Conservation (phyloP, 2,113 vertebrate genomes). For the Tautogolabrus adspersus region DNA sequence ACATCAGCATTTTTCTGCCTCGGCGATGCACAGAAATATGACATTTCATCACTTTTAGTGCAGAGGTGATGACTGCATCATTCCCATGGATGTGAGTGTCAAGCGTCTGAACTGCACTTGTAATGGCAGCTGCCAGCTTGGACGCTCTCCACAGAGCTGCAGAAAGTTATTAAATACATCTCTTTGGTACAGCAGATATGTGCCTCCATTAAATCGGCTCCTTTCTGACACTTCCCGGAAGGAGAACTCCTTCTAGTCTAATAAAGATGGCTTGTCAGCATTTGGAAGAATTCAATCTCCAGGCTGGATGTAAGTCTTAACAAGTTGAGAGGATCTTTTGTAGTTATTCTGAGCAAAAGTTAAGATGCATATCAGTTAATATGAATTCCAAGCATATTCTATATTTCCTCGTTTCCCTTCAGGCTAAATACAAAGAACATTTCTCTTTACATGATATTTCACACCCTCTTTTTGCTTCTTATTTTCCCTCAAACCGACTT, state of each 20-base stretch:
- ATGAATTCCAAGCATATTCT: slow-evolving; percentile 35
- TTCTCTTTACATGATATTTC: slow-evolving; percentile 9
- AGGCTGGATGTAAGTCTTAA: slow-evolving; percentile 37
- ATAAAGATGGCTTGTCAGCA: slow-evolving; percentile 59
- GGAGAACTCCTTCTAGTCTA: slow-evolving; percentile 42
- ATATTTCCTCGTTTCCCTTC: slow-evolving; percentile 17
- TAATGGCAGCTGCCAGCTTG: slow-evolving; percentile 35
- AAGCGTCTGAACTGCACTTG: slow-evolving; percentile 34
- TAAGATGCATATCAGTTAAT: slow-evolving; percentile 56
- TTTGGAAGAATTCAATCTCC: slow-evolving; percentile 47
- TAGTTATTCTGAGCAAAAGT: slow-evolving; percentile 5
- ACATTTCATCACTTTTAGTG: slow-evolving; percentile 14
- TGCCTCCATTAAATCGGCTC: slow-evolving; percentile 45
- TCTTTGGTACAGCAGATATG: slow-evolving; percentile 49
- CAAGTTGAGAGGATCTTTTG: slow-evolving; percentile 17
- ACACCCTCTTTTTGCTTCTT: not conserved
- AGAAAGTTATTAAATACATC: slow-evolving; percentile 61
- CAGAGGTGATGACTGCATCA: slow-evolving; percentile 21
- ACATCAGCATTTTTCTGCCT: not conserved
- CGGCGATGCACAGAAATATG: not conserved
- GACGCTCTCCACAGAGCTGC: slow-evolving; percentile 41
- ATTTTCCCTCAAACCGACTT: not conserved
- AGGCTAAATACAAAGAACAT: slow-evolving; percentile 4
- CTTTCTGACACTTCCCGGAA: slow-evolving; percentile 48
- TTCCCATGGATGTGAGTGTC: slow-evolving; percentile 38